A percentile compares a stretch with the other conserved stretches of the same genome.
Conservation (phyloP, 2,113 vertebrate genomes). For the Burhinus bistriatus region DNA sequence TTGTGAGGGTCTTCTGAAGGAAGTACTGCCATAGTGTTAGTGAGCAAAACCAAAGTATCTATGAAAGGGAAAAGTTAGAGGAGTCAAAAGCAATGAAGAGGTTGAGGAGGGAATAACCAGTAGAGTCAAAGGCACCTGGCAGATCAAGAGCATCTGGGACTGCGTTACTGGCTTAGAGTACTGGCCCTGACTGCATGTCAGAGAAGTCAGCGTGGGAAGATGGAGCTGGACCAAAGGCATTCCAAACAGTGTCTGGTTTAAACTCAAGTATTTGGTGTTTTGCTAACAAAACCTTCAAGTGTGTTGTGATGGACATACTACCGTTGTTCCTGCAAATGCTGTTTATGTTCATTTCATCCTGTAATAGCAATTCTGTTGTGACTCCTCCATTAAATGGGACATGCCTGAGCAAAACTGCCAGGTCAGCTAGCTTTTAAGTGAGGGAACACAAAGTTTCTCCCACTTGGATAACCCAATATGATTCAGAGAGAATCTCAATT, state of each 20-base stretch:
- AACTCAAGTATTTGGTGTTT: background rate
- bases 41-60: background rate
- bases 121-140: background rate
- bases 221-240: background rate
- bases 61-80: background rate
- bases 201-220: background rate
- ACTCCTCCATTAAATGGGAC: background rate
- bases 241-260: background rate
- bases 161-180: background rate
- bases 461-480: background rate
- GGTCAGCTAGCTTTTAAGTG: background rate
- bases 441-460: background rate
- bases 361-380: background rate
- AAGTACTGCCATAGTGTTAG: background rate
- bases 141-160: background rate
- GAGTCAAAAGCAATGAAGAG: background rate
- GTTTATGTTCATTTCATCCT: background rate
- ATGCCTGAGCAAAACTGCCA: background rate
- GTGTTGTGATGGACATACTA: background rate
- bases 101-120: background rate
- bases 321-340: background rate
- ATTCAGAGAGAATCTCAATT: background rate
- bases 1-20: background rate
- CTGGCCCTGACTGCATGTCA: accelerated
- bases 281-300: background rate